These are phyloP conservation scores for Sisor rabdophorus DNA, from an alignment of 2,113 vertebrate genomes.

Conservation along the genomic window DNA sequence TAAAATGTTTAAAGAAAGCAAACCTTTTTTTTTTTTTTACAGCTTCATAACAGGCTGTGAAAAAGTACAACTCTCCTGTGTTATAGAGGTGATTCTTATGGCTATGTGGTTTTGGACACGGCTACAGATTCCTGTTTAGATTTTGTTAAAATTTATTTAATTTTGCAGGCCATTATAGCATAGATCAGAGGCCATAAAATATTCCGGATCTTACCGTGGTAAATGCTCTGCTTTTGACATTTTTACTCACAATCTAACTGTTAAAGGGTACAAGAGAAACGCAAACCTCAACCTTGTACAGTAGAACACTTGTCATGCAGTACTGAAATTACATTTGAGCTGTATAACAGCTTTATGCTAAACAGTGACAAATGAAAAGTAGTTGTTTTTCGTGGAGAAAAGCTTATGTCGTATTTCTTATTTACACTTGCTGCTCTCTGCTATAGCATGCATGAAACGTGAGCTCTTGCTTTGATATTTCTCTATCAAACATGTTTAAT, in stretches of 20 bases:
- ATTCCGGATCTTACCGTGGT: not conserved
- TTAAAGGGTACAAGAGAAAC: not conserved
- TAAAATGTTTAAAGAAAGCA: slow-evolving; percentile 17
- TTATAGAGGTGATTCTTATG: not conserved
- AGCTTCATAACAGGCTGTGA: not conserved
- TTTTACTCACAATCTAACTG: not conserved
- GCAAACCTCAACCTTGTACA: not conserved
- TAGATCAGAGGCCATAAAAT: not conserved
- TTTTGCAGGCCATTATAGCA: not conserved
- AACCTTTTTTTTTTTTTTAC: not conserved
- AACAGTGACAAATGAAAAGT: not conserved
- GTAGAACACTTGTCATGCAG: slow-evolving; percentile 20
- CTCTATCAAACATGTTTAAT: slow-evolving; percentile 54
- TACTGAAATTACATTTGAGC: slow-evolving; percentile 18
- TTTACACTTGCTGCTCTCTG: slow-evolving; percentile 2
- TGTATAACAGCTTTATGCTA: slow-evolving; percentile 10
- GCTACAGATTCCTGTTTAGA: not conserved
- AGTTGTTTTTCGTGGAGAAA: not conserved
- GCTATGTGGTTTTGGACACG: not conserved
- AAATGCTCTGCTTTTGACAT: not conserved
- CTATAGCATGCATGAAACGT: slow-evolving; percentile 38
- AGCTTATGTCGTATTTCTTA: slow-evolving; percentile 5
- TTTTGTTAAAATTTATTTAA: not conserved
- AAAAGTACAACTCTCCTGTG: not conserved
- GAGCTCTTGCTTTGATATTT: not conserved